These are phyloP conservation scores for Betta splendens DNA, from an alignment of 2,797 vertebrate species.

Conservation along the genomic window DNA sequence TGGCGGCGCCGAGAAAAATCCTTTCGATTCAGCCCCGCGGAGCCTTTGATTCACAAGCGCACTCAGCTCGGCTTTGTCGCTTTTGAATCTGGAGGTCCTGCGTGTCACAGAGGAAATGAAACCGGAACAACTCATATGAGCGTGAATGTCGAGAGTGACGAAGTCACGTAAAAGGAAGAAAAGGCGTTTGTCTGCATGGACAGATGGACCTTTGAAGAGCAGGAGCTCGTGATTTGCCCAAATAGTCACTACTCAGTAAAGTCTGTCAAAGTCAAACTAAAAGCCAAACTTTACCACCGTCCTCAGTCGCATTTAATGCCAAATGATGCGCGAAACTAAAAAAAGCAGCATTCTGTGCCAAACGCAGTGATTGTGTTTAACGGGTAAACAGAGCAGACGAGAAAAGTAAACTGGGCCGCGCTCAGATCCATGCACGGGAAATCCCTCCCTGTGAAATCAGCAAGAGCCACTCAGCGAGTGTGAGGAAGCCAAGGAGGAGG, in stretches of 20 bases:
- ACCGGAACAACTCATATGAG: background rate
- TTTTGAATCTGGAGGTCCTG: slow-evolving; percentile 3
- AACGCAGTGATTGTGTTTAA: slow-evolving; percentile 2
- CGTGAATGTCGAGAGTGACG: no score
- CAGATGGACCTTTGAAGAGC: no score
- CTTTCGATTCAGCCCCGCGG: background rate
- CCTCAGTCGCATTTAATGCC: background rate
- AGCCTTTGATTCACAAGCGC: background rate
- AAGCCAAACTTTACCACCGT: background rate
- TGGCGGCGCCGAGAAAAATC: background rate
- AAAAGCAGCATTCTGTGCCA: slow-evolving; percentile 1
- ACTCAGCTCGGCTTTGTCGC: background rate
- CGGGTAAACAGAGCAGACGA: background rate
- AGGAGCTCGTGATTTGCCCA: no score
- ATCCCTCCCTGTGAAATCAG: background rate
- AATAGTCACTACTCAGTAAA: no score
- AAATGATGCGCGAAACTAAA: slow-evolving; percentile 20
- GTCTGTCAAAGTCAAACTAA: background rate
- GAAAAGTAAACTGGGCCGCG: slow-evolving; percentile 3
- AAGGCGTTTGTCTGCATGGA: no score
- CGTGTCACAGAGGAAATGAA: background rate
- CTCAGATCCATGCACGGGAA: slow-evolving; percentile 2
- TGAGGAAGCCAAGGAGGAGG: slow-evolving; percentile 3
- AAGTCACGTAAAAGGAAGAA: background rate
- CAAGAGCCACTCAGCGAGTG: slow-evolving; percentile 4